A percentile compares a stretch with the other conserved stretches of the same genome.
These are phyloP conservation scores for Pangasius mekongensis DNA, from an alignment of 2,797 vertebrate species.

Conservation along the genomic window DNA sequence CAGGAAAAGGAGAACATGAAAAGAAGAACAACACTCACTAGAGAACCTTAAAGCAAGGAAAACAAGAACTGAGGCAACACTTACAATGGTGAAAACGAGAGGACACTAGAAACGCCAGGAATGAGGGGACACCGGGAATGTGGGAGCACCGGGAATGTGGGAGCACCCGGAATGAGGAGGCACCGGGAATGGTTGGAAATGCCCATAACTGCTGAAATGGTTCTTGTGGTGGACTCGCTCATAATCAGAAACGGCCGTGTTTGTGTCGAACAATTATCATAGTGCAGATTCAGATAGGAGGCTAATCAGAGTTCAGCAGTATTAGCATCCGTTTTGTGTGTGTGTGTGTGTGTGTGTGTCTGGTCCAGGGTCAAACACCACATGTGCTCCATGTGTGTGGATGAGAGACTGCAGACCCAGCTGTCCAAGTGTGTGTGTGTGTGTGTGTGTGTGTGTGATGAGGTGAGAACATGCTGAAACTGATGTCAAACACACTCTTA, in stretches of 20 bases:
- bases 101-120: neutral
- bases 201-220: neutral
- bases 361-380: slow-evolving; percentile 49
- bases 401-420: slow-evolving; percentile 50
- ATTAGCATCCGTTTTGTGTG: neutral
- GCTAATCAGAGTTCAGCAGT: neutral
- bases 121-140: no score
- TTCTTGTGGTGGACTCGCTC: neutral
- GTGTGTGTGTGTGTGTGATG: slow-evolving; percentile 44
- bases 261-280: neutral
- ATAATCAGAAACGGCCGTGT: neutral
- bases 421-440: slow-evolving; percentile 52
- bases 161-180: no score
- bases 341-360: slow-evolving; percentile 32
- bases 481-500: slow-evolving; percentile 48
- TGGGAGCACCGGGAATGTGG: no score
- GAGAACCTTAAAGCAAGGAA: neutral
- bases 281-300: neutral
- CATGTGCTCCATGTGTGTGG: slow-evolving; percentile 56
- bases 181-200: neutral
- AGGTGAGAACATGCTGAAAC: slow-evolving; percentile 60
- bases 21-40: neutral
- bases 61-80: neutral
- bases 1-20: neutral
- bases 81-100: no score